Percentiles rank a stretch among this genome's conserved stretches.
Conservation (phyloP, 2,888 invertebrate genomes). For the Ernsta delagoae region DNA sequence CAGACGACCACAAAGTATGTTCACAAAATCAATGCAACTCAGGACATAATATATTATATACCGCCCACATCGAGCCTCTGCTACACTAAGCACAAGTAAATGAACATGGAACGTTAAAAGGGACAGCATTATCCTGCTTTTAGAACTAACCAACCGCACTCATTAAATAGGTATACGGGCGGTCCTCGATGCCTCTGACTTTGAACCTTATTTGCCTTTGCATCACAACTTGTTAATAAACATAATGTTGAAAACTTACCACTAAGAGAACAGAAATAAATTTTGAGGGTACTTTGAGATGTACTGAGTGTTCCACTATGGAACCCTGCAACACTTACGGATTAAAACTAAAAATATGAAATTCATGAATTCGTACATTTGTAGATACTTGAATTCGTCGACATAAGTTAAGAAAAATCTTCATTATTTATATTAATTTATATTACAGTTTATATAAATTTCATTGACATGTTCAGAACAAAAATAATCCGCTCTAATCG, state of each 20-base stretch:
- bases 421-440: too few species aligned
- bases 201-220: slow-evolving; percentile 16
- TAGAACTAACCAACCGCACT: slow-evolving; percentile 30
- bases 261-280: neutral
- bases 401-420: too few species aligned
- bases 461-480: neutral
- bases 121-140: slow-evolving; percentile 21
- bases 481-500: slow-evolving; percentile 1
- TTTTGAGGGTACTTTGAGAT: too few species aligned
- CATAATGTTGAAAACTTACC: neutral
- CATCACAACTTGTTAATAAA: slow-evolving; percentile 9
- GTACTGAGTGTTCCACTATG: too few species aligned
- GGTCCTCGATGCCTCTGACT: slow-evolving; percentile 6
- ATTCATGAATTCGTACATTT: too few species aligned
- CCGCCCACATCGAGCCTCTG: neutral
- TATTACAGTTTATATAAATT: too few species aligned
- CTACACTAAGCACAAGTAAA: slow-evolving; percentile 12
- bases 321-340: too few species aligned
- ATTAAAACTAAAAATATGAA: too few species aligned
- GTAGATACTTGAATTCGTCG: too few species aligned
- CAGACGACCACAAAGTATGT: neutral
- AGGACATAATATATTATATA: neutral
- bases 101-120: slow-evolving; percentile 15
- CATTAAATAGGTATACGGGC: slow-evolving; percentile 33
- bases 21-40: neutral